A percentile compares a stretch with the other conserved stretches of the same genome.
Conservation (phyloP, 2,113 vertebrate species). For the Semnopithecus entellus region DNA sequence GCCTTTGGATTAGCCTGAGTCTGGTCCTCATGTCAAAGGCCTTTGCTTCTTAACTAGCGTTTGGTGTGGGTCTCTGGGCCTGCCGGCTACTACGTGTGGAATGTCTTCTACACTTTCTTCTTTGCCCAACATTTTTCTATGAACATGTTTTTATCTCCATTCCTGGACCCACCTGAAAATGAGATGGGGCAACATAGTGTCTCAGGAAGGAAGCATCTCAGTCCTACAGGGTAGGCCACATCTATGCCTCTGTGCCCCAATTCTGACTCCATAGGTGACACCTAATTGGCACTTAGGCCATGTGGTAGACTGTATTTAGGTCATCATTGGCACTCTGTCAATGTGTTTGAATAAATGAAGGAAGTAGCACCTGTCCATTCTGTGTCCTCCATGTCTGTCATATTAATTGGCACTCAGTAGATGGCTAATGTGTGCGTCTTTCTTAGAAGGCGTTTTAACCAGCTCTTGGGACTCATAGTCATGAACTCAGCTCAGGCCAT, state of each 20-base stretch:
- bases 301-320: too few relatives aligned
- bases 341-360: not conserved
- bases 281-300: too few relatives aligned
- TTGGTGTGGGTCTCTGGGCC: not conserved
- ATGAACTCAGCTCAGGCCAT: not conserved
- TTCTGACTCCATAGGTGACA: not conserved
- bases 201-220: not conserved
- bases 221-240: not conserved
- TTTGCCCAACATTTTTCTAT: not conserved
- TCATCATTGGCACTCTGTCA: not conserved
- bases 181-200: not conserved
- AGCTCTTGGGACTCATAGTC: not conserved
- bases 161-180: not conserved
- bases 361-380: not conserved
- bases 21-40: not conserved
- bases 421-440: not conserved
- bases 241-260: not conserved
- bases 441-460: not conserved
- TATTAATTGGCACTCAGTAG: not conserved
- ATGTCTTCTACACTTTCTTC: not conserved
- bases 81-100: fast-evolving
- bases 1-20: not conserved
- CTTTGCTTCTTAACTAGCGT: not conserved
- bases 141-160: not conserved
- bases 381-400: not conserved